Base-by-base conservation (phyloP, 2,888 invertebrate genomes). In the Hypsopygia costalis region DNA sequence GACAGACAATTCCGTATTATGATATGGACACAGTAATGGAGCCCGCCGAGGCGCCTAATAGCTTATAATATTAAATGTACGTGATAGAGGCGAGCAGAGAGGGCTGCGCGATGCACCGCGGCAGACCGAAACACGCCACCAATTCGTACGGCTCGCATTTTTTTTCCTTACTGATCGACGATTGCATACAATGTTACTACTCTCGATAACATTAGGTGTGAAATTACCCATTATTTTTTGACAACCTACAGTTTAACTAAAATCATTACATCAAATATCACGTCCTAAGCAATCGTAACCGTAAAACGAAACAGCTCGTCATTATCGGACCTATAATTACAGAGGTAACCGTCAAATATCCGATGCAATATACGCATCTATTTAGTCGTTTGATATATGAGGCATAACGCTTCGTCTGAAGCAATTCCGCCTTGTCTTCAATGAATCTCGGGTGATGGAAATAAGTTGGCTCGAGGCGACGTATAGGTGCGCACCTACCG, bases 1-100 rank as follows among this genome's bases (percentile, higher is more conserved):
- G 58, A 67, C 76, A 81, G 81, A 85, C 86, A 83, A 86, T 87
- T 80, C 86, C 81, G 85, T 85, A 80, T 86, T 86, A 87, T 87
- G 83, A 85, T 85, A 86, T 83, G 83, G 83, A 81, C 81, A 79
- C 73, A 80, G 81, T 85, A 88, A 88, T 86, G 70, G 81, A 74
- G 83, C 68, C 68, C 77, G 76, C 72, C 71, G 76, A 74, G 77
- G 77, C 78, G 77, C 74, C 81, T 87, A 81, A 87, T 87, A 81
- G 83, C 85, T 81, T 81, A 81, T 81, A 82, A 83, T 85, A 85
- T 83, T 77, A 81, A 82, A 83, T 68, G 80, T 79, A 81, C 86
- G 82, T 81, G 85, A 81, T 79, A 65, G 74, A 69, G 52, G 62
- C 62, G 58, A 61, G 65, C 59, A 56, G 56, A 56, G 56, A 62